Evolutionary conservation across 2,888 invertebrate species (phyloP).

Genomic region (Drosophila basisetae): DNA sequence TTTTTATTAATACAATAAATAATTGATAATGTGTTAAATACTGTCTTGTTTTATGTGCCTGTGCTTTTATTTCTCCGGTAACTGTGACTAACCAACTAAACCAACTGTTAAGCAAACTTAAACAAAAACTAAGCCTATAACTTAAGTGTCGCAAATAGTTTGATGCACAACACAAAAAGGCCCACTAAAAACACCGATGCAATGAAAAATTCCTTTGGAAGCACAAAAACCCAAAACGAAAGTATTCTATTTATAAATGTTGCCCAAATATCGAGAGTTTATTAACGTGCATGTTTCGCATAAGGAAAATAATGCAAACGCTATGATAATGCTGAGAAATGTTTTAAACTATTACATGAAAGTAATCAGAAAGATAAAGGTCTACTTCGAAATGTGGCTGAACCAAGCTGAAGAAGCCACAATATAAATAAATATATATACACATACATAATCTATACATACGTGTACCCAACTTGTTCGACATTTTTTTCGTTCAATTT

Average conservation of each 20-base stretch:
- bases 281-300: conserved; percentile 39
- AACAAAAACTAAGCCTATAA: conserved; percentile 20
- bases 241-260: conserved; percentile 78
- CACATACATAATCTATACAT: conserved; percentile 10
- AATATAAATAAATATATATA: conserved; percentile 20
- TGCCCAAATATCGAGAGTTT: conserved; percentile 55
- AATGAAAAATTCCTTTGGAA: conserved; percentile 39
- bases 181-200: conserved; percentile 27
- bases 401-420: background rate
- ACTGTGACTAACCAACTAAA: conserved; percentile 52
- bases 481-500: conserved; percentile 22
- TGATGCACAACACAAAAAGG: conserved; percentile 10
- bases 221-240: conserved; percentile 46
- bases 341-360: conserved; percentile 12
- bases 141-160: conserved; percentile 46
- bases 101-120: conserved; percentile 8
- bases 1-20: conserved; percentile 60
- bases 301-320: conserved; percentile 20
- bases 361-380: conserved; percentile 15
- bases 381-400: background rate
- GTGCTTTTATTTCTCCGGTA: conserved; percentile 13
- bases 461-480: conserved; percentile 31
- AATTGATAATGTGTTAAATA: conserved; percentile 56
- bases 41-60: conserved; percentile 48
- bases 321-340: conserved; percentile 31